These are phyloP conservation scores for Limnodromus scolopaceus DNA, from an alignment of 2,797 vertebrate genomes.

Conservation along the genomic window DNA sequence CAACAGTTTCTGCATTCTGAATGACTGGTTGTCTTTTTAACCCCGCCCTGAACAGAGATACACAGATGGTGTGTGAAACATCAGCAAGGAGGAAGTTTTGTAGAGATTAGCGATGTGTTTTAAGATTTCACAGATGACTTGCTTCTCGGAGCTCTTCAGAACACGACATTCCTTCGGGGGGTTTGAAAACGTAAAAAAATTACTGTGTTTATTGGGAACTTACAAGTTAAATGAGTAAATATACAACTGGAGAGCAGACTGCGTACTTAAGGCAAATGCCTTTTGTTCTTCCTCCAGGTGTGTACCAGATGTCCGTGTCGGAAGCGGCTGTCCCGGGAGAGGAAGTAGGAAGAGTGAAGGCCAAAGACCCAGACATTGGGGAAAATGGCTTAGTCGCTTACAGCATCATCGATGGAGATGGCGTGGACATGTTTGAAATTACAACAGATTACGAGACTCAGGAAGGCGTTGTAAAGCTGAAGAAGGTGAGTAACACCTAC, in stretches of 20 bases:
- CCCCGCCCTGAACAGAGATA: background rate
- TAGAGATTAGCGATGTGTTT: background rate
- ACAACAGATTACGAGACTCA: constrained; percentile 93
- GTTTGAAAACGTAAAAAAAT: background rate
- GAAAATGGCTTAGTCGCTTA: constrained; percentile 95
- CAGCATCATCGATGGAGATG: constrained; percentile 91
- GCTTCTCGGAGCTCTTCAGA: background rate
- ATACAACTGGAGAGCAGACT: background rate
- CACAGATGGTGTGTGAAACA: background rate
- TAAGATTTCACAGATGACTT: background rate
- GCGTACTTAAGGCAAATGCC: background rate
- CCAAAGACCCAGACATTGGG: constrained; percentile 93
- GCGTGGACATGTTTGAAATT: constrained; percentile 89
- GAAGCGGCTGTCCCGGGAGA: constrained; percentile 89
- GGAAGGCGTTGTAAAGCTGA: constrained; percentile 95
- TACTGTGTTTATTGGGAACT: background rate
- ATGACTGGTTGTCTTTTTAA: background rate
- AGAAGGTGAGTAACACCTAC: constrained; percentile 84
- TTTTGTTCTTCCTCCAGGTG: constrained; percentile 76
- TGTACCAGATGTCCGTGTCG: constrained; percentile 89
- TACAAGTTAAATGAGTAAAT: background rate
- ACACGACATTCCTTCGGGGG: background rate
- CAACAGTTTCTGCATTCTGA: background rate
- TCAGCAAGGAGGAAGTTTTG: background rate
- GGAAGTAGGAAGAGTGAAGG: constrained; percentile 89